These are phyloP conservation scores for Rousettus madagascariensis DNA, from an alignment of 2,797 vertebrate species.

Conservation along the genomic window DNA sequence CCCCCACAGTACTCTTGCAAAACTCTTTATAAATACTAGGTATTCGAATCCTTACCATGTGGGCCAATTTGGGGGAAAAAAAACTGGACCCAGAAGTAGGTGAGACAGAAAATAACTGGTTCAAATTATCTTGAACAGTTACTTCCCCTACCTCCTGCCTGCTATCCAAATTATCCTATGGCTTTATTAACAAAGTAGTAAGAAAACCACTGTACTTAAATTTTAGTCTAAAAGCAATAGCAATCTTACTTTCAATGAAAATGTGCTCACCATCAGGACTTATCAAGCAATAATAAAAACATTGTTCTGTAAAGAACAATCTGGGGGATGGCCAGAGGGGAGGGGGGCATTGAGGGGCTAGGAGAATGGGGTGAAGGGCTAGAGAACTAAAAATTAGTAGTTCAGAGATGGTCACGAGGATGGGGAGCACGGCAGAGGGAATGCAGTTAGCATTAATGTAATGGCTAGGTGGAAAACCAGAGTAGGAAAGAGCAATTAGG, in stretches of 20 bases:
- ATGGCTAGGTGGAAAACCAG: no score
- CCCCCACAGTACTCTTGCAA: background rate
- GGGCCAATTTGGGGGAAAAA: background rate
- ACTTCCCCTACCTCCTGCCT: background rate
- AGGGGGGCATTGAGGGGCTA: no score
- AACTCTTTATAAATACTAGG: background rate
- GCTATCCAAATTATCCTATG: background rate
- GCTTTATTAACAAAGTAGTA: background rate
- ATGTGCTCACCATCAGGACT: background rate
- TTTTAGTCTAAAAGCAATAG: constrained; percentile 53
- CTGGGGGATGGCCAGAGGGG: no score
- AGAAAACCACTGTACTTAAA: constrained; percentile 8
- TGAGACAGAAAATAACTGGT: background rate
- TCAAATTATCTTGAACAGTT: background rate
- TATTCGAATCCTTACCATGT: background rate
- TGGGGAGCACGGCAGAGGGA: no score
- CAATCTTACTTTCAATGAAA: background rate
- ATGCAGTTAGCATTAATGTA: no score
- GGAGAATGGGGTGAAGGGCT: no score
- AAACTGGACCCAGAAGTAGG: background rate
- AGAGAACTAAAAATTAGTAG: no score
- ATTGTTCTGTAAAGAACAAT: no score
- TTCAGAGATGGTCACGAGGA: no score
- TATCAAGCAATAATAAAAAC: constrained; percentile 8
- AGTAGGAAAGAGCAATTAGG: no score